A percentile compares a stretch with the other conserved stretches of the same genome.
phyloP scores from a whole-genome alignment of 2,797 vertebrate species.

The Apogon hyalosoma region DNA sequence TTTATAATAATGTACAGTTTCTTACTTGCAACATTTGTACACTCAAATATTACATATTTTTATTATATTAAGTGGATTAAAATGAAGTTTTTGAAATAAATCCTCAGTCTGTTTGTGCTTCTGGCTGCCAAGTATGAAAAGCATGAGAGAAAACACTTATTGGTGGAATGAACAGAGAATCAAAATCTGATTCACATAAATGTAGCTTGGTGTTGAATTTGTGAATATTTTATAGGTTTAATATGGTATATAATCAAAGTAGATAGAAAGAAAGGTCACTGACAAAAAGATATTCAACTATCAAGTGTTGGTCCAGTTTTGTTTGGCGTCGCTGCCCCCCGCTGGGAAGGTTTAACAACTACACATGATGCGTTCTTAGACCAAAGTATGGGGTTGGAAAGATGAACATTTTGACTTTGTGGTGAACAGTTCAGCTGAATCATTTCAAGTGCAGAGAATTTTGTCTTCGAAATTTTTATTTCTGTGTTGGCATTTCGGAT shows the following conservation, averaged over 20 bases:
- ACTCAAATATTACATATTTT: slow-evolving; percentile 36
- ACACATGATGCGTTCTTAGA: neutral
- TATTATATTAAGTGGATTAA: slow-evolving; percentile 32
- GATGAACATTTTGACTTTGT: neutral
- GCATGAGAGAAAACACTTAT: neutral
- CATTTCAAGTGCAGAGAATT: neutral
- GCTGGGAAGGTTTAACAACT: slow-evolving; percentile 9
- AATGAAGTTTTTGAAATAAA: slow-evolving; percentile 50
- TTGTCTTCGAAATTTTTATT: too few species aligned
- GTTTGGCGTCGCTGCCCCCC: slow-evolving; percentile 29
- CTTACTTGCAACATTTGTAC: slow-evolving; percentile 32
- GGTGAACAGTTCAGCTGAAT: neutral
- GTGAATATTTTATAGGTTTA: too few species aligned
- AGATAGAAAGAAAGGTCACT: too few species aligned
- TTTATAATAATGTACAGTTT: slow-evolving; percentile 32
- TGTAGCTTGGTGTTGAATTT: too few species aligned
- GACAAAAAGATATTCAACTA: too few species aligned
- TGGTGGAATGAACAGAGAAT: neutral
- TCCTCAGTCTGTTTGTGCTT: slow-evolving; percentile 8
- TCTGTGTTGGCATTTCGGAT: too few species aligned
- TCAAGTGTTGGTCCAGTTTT: neutral
- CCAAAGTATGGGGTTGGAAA: neutral
- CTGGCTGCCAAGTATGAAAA: neutral
- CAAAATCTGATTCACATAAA: neutral
- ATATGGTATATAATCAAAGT: neutral